Conservation (phyloP, 1,140 invertebrate species). For the Drosophila biarmipes region DNA sequence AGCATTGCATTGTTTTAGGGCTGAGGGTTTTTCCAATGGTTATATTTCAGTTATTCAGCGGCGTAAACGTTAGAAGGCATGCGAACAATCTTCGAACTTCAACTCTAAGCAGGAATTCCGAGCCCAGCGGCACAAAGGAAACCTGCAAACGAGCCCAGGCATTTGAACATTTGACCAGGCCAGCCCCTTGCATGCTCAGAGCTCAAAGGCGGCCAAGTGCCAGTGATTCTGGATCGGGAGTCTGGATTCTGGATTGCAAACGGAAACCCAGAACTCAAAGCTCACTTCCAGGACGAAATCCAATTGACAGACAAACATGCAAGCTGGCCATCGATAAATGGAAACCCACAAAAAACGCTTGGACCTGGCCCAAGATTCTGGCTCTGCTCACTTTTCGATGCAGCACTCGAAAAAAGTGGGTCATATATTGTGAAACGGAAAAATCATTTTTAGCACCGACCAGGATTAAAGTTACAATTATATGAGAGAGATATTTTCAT, state of each 20-base stretch:
- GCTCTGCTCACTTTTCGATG: conserved; percentile 22
- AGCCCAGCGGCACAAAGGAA: conserved; percentile 44
- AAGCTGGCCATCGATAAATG: conserved; percentile 49
- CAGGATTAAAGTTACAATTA: no score
- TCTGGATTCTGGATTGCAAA: conserved; percentile 21
- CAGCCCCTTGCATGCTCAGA: conserved; percentile 39
- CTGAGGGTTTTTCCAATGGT: background rate
- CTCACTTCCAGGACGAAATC: conserved; percentile 50
- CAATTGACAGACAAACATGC: conserved; percentile 63
- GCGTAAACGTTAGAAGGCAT: conserved; percentile 13
- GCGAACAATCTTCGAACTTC: conserved; percentile 26
- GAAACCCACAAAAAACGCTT: conserved; percentile 45
- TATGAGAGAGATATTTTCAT: no score
- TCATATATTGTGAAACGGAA: background rate
- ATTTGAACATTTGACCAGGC: conserved; percentile 37
- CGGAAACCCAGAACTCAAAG: conserved; percentile 40
- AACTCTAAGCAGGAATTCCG: conserved; percentile 33
- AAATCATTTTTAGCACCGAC: no score
- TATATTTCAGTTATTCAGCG: conserved; percentile 22
- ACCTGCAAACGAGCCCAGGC: conserved; percentile 24
- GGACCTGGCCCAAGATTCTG: conserved; percentile 33
- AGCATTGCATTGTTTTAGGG: background rate
- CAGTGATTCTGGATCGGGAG: conserved; percentile 24
- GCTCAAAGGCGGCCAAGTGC: conserved; percentile 45
- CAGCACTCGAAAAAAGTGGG: background rate